Conservation (phyloP, 2,797 vertebrate genomes). For the Cossypha polioptera region DNA sequence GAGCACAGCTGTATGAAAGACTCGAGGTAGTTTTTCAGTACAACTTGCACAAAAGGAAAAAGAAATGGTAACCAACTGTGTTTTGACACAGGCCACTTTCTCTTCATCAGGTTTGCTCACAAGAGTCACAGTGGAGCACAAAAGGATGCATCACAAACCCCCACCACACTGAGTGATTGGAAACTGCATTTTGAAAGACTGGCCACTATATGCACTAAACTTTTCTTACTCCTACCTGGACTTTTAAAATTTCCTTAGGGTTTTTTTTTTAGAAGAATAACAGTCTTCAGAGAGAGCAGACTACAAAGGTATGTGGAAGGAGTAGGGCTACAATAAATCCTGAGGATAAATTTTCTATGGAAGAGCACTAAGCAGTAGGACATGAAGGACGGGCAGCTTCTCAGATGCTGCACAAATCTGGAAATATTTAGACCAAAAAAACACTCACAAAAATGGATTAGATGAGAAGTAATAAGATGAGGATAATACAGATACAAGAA, state of each 20-base stretch:
- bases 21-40: neutral
- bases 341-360: neutral
- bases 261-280: neutral
- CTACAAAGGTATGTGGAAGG: neutral
- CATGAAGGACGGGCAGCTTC: neutral
- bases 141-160: neutral
- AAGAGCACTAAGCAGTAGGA: neutral
- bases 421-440: neutral
- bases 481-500: neutral
- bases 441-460: neutral
- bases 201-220: neutral
- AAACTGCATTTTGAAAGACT: neutral
- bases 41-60: neutral
- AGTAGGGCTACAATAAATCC: neutral
- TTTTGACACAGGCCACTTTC: neutral
- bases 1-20: neutral
- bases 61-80: neutral
- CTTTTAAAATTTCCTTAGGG: neutral
- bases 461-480: neutral
- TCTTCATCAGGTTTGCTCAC: rapidly evolving
- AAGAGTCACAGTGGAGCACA: neutral
- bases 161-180: neutral
- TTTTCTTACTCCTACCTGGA: neutral
- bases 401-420: neutral
- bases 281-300: neutral